Percentiles rank a stretch among this genome's conserved stretches.
Conservation (phyloP, 2,113 vertebrate genomes). For the Sardina pilchardus region DNA sequence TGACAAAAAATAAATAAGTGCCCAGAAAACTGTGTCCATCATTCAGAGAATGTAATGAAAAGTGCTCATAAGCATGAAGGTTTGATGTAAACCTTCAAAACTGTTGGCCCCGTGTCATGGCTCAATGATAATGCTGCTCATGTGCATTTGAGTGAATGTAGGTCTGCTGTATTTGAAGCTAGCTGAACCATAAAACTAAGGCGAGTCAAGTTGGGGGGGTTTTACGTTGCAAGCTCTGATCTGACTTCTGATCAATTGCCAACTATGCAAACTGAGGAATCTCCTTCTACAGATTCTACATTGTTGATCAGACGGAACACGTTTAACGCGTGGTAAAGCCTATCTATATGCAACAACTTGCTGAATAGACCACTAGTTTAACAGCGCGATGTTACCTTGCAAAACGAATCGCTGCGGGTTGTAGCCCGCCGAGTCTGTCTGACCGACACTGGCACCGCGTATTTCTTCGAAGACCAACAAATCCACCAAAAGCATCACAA, state of each 20-base stretch:
- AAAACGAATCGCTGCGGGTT: slow-evolving; percentile 8
- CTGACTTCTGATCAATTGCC: not conserved
- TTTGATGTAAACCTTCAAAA: not conserved
- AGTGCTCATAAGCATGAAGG: not conserved
- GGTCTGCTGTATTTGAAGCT: not conserved
- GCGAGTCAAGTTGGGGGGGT: not conserved
- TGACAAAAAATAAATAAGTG: not conserved
- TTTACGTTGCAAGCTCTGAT: not conserved
- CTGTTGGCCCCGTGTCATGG: not conserved
- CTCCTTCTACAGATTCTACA: not conserved
- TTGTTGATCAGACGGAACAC: not conserved
- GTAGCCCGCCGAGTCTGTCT: not conserved
- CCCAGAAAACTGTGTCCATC: not conserved
- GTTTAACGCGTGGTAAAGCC: not conserved
- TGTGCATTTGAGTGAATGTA: not conserved
- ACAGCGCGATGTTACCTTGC: not conserved
- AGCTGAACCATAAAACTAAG: not conserved
- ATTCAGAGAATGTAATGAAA: not conserved
- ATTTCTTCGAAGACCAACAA: slow-evolving; percentile 1
- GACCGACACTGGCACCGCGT: not conserved
- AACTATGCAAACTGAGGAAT: not conserved
- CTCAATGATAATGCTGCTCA: not conserved
- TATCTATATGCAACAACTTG: not conserved
- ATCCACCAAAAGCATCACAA: not conserved
- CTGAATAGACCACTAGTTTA: not conserved